Base-by-base conservation (phyloP, 2,113 vertebrate species). In the Platanista minor region DNA sequence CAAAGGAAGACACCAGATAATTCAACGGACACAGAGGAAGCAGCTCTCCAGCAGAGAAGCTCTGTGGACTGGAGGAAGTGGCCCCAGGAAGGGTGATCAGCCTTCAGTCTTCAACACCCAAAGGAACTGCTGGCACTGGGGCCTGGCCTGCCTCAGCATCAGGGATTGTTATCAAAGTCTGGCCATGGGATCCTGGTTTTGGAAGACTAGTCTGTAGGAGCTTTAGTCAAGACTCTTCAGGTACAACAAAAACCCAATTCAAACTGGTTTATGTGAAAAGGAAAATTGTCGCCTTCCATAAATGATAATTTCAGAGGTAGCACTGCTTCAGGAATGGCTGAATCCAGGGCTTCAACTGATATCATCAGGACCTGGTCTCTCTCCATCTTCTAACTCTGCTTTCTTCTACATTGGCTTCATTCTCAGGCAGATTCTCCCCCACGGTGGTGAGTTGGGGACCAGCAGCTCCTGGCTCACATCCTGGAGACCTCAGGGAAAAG, bases 311-410 rank as follows among this genome's bases (percentile, higher is more conserved):
- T 57, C 10, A 12, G 25, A 31, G 0, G 0, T 10, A 33, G 17
- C 0, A 2, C 75, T 39, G 25, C 81, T n/a, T 43, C 82, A 62
- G 64, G 69, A 29, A 27, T 20, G 71, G 69, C 49, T 91, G 64
- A 41, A 64, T 71, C 82, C 36, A 64, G 82, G 61, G 1, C 0
- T 4, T 49, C 18, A 1, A 0, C 8, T 0, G 33, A 12, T 1
- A 6, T 41, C 46, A 11, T 84, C 25, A 0, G 80, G n/a, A 18
- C 8, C 36, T 41, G 54, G 25, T 64, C 66, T 71, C 8, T 25
- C 62, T 33, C 74, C 67, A 0, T 12, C 59, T 36, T 66, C 31
- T 33, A 5, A 9, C 36, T 85, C 87, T 15, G 13, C 84, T 81
- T 46, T 25, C 33, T 41, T 59, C 41, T 14, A 5, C 2, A 11